Percentiles rank a stretch among this genome's conserved stretches.
Evolutionary conservation across 2,888 invertebrate genomes (phyloP).

Genomic region (Yponomeuta malinellus): DNA sequence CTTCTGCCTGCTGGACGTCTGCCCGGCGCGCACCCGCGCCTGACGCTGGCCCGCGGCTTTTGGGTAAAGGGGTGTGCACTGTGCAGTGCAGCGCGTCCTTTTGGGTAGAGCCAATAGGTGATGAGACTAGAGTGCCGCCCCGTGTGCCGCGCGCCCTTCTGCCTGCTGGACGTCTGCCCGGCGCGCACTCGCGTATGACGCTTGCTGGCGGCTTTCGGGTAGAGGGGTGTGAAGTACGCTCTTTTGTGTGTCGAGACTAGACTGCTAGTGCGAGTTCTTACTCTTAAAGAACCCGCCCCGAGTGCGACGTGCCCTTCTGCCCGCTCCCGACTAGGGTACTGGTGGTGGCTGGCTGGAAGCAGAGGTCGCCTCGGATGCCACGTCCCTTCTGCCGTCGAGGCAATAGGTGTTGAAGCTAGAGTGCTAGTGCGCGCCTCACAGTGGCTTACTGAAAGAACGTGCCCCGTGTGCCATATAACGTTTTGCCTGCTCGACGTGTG

Average conservation of each 20-base stretch:
- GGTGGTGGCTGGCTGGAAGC: too few relatives aligned
- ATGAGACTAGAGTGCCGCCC: constrained; percentile 88
- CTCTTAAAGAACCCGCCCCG: constrained; percentile 84
- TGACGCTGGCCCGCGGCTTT: background rate
- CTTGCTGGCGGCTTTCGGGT: background rate
- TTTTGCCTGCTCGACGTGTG: constrained; percentile 83
- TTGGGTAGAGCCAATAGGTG: too few relatives aligned
- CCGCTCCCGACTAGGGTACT: constrained; percentile 56
- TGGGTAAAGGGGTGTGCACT: constrained; percentile 63
- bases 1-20: constrained; percentile 91
- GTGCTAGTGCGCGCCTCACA: constrained; percentile 66
- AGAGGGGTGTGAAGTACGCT: background rate
- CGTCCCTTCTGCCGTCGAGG: too few relatives aligned
- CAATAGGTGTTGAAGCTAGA: constrained; percentile 76
- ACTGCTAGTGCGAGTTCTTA: too few relatives aligned
- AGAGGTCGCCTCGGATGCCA: too few relatives aligned
- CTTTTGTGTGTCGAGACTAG: background rate
- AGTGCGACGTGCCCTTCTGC: constrained; percentile 90
- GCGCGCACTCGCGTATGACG: constrained; percentile 24
- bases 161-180: constrained; percentile 87
- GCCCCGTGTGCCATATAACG: constrained; percentile 77
- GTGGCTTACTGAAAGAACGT: constrained; percentile 77
- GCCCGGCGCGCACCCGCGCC: constrained; percentile 44
- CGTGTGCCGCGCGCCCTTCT: constrained; percentile 89
- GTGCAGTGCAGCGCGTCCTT: too few relatives aligned